Base-by-base conservation (phyloP, 2,797 vertebrate genomes). In the Microctenopoma stevenorrisi region DNA sequence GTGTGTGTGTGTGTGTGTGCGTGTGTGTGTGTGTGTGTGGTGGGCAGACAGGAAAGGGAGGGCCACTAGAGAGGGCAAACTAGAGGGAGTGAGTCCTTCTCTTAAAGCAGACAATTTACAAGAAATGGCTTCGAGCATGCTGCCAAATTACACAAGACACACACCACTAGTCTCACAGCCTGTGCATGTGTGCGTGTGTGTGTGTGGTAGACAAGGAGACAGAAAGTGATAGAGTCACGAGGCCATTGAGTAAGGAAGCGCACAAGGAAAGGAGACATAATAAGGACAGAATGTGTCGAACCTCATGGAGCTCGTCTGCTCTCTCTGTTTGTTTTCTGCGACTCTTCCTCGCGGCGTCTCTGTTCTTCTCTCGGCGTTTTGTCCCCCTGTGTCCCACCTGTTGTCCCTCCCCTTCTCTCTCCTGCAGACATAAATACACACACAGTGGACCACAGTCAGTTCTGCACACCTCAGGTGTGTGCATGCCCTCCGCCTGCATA, bases 241-340 rank as follows among this genome's bases (percentile, higher is more conserved):
- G 7, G 3, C 40, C 26, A 52, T 7, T 10, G n/a, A 35, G 10
- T 9, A 37, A 61, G 38, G n/a, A 16, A 44, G 12, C 42, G 25
- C 11, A 6, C 6, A 59, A 33, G 37, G 33, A 18, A 9, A 11
- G n/a, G 8, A n/a, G 1, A 2, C 4, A 12, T 38, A 10, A 26
- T 4, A n/a, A 12, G 15, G 16, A 56, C 11, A 6, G 15, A 52
- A n/a, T 0, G 3, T 46, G 46, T 43, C 58, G 3, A 37, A 97
- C 96, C 95, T 95, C 90, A 42, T 97, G 96, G 46, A 97, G 92
- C 3, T 88, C 65, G 1, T 97, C 96, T 0, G 95, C 96, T 63
- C 88, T 92, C 72, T 96, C 85, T 0, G 94, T 97, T 63, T 96
- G 95, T 43, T 94, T 96, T 64, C 64, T 94, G 35, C 96, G 90